Base-by-base conservation (phyloP, 2,797 vertebrate genomes). In the Sarcoramphus papa region DNA sequence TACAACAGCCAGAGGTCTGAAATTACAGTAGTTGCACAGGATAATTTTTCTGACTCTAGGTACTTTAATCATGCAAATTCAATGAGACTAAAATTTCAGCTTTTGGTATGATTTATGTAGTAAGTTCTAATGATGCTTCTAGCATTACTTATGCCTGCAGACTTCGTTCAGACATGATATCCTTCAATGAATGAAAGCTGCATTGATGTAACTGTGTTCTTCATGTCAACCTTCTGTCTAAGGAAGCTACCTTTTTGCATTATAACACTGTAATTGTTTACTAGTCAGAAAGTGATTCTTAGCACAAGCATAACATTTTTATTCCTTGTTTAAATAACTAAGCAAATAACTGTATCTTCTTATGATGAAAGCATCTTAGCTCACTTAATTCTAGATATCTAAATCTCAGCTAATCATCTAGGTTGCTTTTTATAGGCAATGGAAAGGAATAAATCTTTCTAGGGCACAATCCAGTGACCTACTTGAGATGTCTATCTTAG, bases 381-480 rank as follows among this genome's bases (percentile, higher is more conserved):
- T 92, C 30, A 40, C 74, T 92, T 88, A 88, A 76, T 92, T 96
- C 83, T 69, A 62, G 62, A 51, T 89, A 59, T 54, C 59, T 79
- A 72, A 93, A 81, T 51, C 45, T 83, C 53, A 88, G 33, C 69
- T 92, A 94, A 94, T 81, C 41, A 88, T 81, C 50, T 88, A 47
- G 31, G 54, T 75, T 94, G 37, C 77, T 90, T 95, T 94, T 96
- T 91, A 88, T 87, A 95, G 90, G 27, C 20, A n/a, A 73, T 59
- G 25, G 54, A 79, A 90, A 90, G 30, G 77, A 93, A 94, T 59
- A 89, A 93, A 88, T 88, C 83, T 94, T 95, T 95, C 77, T 82
- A 94, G 76, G 59, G 51, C 88, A 83, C 70, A 94, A 87, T 67
- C 47, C 54, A 89, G 67, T 92, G 92, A 94, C 80, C 92, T 92